Conservation (phyloP, 2,888 invertebrate genomes). For the Nycteola revayana region DNA sequence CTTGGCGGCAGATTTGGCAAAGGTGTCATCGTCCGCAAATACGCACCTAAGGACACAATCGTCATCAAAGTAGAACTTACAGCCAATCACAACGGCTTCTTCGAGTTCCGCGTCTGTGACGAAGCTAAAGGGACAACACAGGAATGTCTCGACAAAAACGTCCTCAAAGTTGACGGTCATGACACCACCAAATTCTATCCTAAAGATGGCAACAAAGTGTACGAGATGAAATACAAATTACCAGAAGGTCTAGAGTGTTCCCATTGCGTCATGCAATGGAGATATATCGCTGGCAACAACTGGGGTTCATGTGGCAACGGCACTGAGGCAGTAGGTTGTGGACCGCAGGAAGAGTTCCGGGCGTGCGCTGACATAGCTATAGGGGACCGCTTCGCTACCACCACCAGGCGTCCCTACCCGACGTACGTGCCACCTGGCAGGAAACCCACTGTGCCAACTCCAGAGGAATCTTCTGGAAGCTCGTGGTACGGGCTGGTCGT, state of each 20-base stretch:
- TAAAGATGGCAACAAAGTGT: conserved; percentile 89
- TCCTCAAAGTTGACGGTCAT: conserved; percentile 81
- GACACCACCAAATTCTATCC: conserved; percentile 86
- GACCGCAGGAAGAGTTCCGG: conserved; percentile 93
- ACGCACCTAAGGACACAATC: conserved; percentile 85
- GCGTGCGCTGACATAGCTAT: conserved; percentile 92
- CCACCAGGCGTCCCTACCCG: conserved; percentile 69
- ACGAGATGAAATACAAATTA: conserved; percentile 87
- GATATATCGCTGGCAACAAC: conserved; percentile 92
- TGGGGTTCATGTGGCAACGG: conserved; percentile 90
- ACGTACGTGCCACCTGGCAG: conserved; percentile 68
- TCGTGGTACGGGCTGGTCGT: conserved; percentile 82
- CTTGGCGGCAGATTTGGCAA: conserved; percentile 91
- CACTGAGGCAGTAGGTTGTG: conserved; percentile 91
- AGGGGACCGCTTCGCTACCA: conserved; percentile 76
- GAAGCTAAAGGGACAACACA: conserved; percentile 87
- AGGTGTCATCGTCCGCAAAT: conserved; percentile 90
- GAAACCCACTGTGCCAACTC: conserved; percentile 64
- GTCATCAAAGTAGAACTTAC: conserved; percentile 92
- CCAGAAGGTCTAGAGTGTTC: conserved; percentile 86
- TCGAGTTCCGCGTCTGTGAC: conserved; percentile 92
- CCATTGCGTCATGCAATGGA: conserved; percentile 94
- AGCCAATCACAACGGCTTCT: conserved; percentile 93
- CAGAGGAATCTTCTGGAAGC: conserved; percentile 68
- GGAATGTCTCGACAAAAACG: conserved; percentile 88